Conservation (phyloP, 2,113 vertebrate species). For the Eolophus roseicapilla region DNA sequence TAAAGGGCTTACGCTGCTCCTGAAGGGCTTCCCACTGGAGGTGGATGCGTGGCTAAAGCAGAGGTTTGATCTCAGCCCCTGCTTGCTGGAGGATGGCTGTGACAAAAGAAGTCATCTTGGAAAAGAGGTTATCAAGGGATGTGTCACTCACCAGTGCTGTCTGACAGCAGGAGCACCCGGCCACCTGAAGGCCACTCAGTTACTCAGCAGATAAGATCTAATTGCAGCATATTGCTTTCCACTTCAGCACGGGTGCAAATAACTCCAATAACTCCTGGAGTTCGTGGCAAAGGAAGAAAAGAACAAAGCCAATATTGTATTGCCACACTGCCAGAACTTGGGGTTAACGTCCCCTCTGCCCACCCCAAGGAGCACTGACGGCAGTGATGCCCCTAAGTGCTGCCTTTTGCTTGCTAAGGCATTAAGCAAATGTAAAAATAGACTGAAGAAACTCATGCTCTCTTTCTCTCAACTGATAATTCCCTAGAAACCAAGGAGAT, state of each 20-base stretch:
- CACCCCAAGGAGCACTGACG: background rate
- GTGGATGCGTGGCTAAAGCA: background rate
- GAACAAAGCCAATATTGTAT: background rate
- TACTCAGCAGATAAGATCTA: no score
- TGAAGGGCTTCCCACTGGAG: conserved; percentile 31
- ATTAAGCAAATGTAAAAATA: background rate
- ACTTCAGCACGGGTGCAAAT: no score
- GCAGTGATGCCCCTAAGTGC: background rate
- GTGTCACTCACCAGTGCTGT: accelerated
- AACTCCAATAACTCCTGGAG: background rate
- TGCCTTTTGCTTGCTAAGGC: background rate
- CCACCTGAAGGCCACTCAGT: no score
- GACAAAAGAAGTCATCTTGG: conserved; percentile 5
- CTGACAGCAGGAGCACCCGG: background rate
- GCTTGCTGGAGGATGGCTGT: background rate
- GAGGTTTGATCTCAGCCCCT: conserved; percentile 47
- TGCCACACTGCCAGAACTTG: background rate
- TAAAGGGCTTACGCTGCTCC: background rate
- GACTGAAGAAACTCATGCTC: conserved; percentile 25
- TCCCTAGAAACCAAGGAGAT: conserved; percentile 59
- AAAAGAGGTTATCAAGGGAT: background rate
- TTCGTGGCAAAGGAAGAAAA: background rate
- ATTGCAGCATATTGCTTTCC: no score
- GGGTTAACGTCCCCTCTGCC: background rate
- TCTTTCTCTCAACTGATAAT: conserved; percentile 40